Base-by-base conservation (phyloP, 2,797 vertebrate species). In the Synanceia verrucosa region DNA sequence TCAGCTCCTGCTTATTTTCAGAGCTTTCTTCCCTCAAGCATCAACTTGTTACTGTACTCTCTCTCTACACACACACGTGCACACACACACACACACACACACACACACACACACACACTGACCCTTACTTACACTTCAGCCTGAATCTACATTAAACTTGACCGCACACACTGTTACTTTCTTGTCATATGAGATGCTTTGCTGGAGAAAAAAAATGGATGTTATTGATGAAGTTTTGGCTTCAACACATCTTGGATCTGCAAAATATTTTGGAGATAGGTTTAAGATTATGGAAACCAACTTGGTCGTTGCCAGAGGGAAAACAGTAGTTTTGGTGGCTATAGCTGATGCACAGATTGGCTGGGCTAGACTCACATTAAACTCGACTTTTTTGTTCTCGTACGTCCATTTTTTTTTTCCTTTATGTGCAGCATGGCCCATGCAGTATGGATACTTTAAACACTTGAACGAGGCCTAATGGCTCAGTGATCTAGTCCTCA, bases 401-500 rank as follows among this genome's bases (percentile, higher is more conserved):
- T 34, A 4, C 39, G 37, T 46, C 36, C 23, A 9, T 37, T 13
- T 34, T 0, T 34, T n/a, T 34, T 11, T 21, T 11, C 39, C 48
- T 41, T 33, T 21, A 19, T 28, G 23, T 51, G 34, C 31, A 47
- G 24, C 28, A 19, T 26, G 21, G 19, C 24, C 21, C 14, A 26
- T 69, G 63, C 52, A 64, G 33, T 64, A 47, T 68, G 70, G 67
- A 63, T 65, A 65, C 37, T 76, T 61, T 43, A 33, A 70, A 73
- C 64, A 50, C 75, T 82, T 63, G 26, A 75, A 61, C 56, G 18
- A 47, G 44, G 36, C 78, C 78, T 68, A 73, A 56, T 58, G 65
- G 53, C 75, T 80, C 72, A 53, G 70, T 71, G 80, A 83, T 78
- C 77, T 65, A 7, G 4, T 64, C 75, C 78, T 66, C 86, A 91